Base-by-base conservation (phyloP, 2,113 vertebrate species). In the Neolamprologus toae region DNA sequence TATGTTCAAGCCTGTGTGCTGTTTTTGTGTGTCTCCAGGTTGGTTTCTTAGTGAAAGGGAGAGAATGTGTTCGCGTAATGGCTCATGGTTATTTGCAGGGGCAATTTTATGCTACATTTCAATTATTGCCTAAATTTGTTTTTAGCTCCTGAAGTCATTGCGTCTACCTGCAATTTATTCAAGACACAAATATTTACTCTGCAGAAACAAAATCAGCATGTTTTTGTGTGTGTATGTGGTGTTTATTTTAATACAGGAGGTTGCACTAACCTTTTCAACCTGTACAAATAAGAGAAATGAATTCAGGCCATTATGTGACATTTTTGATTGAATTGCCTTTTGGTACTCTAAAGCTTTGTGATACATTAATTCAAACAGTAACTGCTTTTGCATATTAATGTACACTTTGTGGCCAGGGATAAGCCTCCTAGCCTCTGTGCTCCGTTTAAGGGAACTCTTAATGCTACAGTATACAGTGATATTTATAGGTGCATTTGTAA, bases 31-130 rank as follows among this genome's bases (percentile, higher is more conserved):
- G 92, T 87, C 45, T 85, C 21, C 59, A 55, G 13, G 87, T 82
- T 89, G 80, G 92, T 92, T 92, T 92, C 96, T 97, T 96, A 96
- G 97, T 97, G 97, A 90, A 95, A 94, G 83, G 92, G 89, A 95
- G 93, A 88, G 90, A 97, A 97, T 97, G 97, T 98, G 97, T 98
- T 97, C 96, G 94, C 95, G 96, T 98, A 98, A 98, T 98, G 97
- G 97, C 98, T 98, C 96, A 94, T 95, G 98, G 97, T 98, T 99
- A 98, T 99, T 99, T 99, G 98, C 97, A 97, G 97, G 97, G 97
- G 97, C 98, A 98, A 99, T 99, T 99, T 98, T 97, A 98, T 99
- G 97, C 98, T 98, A 98, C 98, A 98, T 99, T 99, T 99, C 98
- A 98, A 99, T 99, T 98, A 98, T 98, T 98, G 97, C 97, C 96